Evolutionary conservation across 1,140 invertebrate genomes (phyloP).

Genomic region (Caenorhabditis elegans): WBcel235 BX284604.4:10304501-10305000

Average conservation of each 20-base stretch:
- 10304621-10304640: not conserved
- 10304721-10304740: no score
- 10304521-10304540: not conserved
- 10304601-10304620: conserved; percentile 25
- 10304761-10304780: no score
- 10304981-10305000: not conserved
- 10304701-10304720: not conserved
- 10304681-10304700: not conserved
- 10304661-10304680: not conserved
- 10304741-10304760: no score
- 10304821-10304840: no score
- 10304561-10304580: conserved; percentile 32
- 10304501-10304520: not conserved
- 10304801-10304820: no score
- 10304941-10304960: no score
- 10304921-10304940: not conserved
- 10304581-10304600: conserved; percentile 2
- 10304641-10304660: not conserved
- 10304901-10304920: not conserved
- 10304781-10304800: no score
- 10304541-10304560: conserved; percentile 30
- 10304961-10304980: not conserved
- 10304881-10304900: not conserved
- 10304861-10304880: not conserved
- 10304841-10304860: no score